Percentiles rank a stretch among this genome's conserved stretches.
phyloP scores from a whole-genome alignment of 2,113 vertebrate species.

The Macaca nemestrina region DNA sequence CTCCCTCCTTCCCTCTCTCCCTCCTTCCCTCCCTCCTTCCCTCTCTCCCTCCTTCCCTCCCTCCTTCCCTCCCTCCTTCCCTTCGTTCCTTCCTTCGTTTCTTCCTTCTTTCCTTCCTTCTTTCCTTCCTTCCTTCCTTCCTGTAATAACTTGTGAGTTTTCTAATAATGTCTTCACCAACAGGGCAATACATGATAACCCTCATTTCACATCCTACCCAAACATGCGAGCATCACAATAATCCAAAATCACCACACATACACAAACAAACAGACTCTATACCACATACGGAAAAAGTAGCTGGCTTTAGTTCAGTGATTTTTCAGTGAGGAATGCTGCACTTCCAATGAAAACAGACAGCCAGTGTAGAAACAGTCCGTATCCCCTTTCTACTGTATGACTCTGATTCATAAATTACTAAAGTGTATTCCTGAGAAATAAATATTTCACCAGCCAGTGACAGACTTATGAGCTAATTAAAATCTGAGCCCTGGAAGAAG shows the following conservation, averaged over 20 bases:
- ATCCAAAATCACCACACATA: neutral
- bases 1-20: accelerated
- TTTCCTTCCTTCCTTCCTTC: accelerated
- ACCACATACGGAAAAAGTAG: accelerated
- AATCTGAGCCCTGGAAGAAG: slow-evolving; percentile 62
- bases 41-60: accelerated
- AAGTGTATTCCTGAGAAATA: slow-evolving; percentile 75
- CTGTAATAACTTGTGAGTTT: neutral
- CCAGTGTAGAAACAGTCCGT: neutral
- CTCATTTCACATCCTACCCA: neutral
- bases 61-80: accelerated
- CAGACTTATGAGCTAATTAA: slow-evolving; percentile 80
- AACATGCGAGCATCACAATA: neutral
- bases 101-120: accelerated
- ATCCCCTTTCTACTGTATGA: slow-evolving; percentile 40
- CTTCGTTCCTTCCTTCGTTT: accelerated
- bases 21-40: accelerated
- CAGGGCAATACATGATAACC: neutral
- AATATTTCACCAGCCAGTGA: slow-evolving; percentile 78
- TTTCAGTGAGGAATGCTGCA: neutral
- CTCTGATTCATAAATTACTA: slow-evolving; percentile 75
- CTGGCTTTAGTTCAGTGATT: neutral
- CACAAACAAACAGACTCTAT: neutral
- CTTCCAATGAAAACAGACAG: neutral
- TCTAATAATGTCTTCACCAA: neutral